Conservation (phyloP, 2,888 invertebrate genomes). For the Alloscopus bannaensis region DNA sequence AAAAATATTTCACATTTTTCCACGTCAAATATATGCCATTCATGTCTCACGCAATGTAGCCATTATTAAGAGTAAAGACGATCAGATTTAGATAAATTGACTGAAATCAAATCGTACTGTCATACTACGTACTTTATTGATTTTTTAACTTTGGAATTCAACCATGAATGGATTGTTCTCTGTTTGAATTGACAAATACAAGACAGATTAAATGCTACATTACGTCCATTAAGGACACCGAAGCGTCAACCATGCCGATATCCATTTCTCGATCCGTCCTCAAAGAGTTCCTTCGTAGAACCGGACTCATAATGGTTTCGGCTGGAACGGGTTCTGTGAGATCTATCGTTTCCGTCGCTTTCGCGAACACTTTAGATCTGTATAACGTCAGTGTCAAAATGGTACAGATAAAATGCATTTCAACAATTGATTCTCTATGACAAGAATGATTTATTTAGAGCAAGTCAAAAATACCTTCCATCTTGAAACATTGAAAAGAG, state of each 20-base stretch:
- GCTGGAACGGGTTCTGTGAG: slow-evolving; percentile 36
- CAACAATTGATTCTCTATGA: background rate
- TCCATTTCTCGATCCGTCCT: slow-evolving; percentile 9
- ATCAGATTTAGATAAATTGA: too few species aligned
- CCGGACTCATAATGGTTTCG: slow-evolving; percentile 53
- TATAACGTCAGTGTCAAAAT: background rate
- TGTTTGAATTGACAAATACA: background rate
- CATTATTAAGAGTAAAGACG: too few species aligned
- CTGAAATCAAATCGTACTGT: background rate
- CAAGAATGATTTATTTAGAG: background rate
- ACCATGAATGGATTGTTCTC: background rate
- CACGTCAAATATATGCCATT: too few species aligned
- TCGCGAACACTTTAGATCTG: slow-evolving; percentile 35
- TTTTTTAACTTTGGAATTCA: background rate
- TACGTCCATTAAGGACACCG: background rate
- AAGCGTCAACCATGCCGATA: slow-evolving; percentile 35
- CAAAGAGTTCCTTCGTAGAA: slow-evolving; percentile 23
- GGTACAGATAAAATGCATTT: background rate
- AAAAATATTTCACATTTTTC: too few species aligned
- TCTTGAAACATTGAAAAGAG: slow-evolving; percentile 29
- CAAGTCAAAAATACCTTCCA: slow-evolving; percentile 19
- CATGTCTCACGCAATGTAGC: too few species aligned
- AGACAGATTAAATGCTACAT: background rate
- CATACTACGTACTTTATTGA: background rate
- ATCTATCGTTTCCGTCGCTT: slow-evolving; percentile 28